Base-by-base conservation (phyloP, 2,888 invertebrate species). In the Drosophila pseudotakahashii region DNA sequence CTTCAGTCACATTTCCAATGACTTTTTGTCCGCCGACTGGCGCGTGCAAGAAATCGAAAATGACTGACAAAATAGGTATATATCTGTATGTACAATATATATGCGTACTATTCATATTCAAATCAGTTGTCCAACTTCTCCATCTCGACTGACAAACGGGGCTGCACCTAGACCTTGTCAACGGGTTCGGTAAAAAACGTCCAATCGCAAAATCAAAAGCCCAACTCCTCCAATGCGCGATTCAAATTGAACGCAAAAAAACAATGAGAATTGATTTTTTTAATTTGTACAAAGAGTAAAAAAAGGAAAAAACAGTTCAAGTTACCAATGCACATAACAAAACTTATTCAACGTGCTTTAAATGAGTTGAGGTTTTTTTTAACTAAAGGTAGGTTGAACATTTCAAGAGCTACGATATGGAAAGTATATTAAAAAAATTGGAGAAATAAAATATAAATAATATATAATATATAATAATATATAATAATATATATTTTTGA, bases 141-240 rank as follows among this genome's bases (percentile, higher is more conserved):
- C 76, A 87, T 64, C 74, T 66, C 70, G 14, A 39, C 51, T 60
- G 48, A 73, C 73, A 73, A 51, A 37, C 74, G 41, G 73, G 73
- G 89, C 89, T 89, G 89, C 89, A 87, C 89, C 89, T 87, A 89
- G 86, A 87, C 89, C 86, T 87, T 87, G 86, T 89, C 88, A 82
- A 87, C 81, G 84, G 76, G 72, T 63, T 32, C 51, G 45, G 14
- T 11, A 30, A 26, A 48, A 50, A 44, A 48, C 19, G 16, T 13
- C 32, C 60, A 61, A 74, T 57, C 75, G 73, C 70, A 77, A 84
- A 78, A 47, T 41, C 51, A 61, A 64, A 50, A 50, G 53, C 51
- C 45, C 54, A 68, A 58, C 58, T 61, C 30, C 52, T 34, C 16
- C 42, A 55, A 32, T 26, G 55, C 36, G 32, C 41, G 47, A 26